phyloP scores from a whole-genome alignment of 2,113 vertebrate species.

The Pachypanchax playfairii region DNA sequence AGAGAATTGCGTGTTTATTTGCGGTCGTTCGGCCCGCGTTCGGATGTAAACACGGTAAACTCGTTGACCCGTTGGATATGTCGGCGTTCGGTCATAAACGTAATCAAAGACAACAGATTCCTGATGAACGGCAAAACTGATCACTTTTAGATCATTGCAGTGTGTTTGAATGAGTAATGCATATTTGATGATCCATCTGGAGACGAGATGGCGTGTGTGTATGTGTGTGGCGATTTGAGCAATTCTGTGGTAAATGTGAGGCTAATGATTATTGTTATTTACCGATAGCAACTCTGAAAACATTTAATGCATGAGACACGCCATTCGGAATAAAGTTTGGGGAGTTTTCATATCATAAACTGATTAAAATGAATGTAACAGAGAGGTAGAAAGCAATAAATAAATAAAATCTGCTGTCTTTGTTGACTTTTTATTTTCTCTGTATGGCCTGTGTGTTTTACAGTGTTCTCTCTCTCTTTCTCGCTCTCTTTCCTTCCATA shows the following conservation, averaged over 20 bases:
- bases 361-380: slow-evolving; percentile 32
- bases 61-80: slow-evolving; percentile 45
- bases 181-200: slow-evolving; percentile 30
- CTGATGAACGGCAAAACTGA: slow-evolving; percentile 54
- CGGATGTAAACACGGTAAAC: slow-evolving; percentile 64
- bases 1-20: slow-evolving; percentile 59
- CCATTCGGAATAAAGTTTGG: slow-evolving; percentile 20
- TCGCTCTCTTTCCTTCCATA: slow-evolving; percentile 48
- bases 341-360: slow-evolving; percentile 33
- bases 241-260: slow-evolving; percentile 11
- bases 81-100: slow-evolving; percentile 45
- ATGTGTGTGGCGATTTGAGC: slow-evolving; percentile 13
- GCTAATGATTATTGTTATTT: slow-evolving; percentile 50
- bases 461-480: slow-evolving; percentile 41
- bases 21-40: slow-evolving; percentile 66
- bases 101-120: slow-evolving; percentile 30
- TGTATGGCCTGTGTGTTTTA: slow-evolving; percentile 48
- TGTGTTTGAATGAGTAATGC: slow-evolving; percentile 31
- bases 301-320: slow-evolving; percentile 10
- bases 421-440: slow-evolving; percentile 48
- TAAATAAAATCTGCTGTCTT: slow-evolving; percentile 9
- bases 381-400: not conserved
- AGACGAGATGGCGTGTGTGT: slow-evolving; percentile 23
- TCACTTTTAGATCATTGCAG: slow-evolving; percentile 66
- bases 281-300: slow-evolving; percentile 39